These are phyloP conservation scores for Chinchilla lanigera DNA, from an alignment of 2,113 vertebrate species.

Conservation along the genomic window DNA sequence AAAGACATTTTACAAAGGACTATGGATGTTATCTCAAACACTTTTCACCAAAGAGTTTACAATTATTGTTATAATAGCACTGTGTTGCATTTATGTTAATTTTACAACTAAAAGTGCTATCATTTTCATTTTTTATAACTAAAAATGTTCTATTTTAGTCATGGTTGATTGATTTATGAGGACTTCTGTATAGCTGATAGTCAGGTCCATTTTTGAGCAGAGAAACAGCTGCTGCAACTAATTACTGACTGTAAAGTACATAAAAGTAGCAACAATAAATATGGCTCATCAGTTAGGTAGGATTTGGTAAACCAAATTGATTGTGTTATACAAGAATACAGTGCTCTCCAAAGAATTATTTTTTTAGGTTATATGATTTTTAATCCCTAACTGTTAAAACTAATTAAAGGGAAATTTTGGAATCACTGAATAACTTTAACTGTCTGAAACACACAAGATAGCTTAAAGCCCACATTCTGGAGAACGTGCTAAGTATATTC, in stretches of 20 bases:
- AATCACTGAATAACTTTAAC: background rate
- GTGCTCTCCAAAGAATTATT: background rate
- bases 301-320: background rate
- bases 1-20: background rate
- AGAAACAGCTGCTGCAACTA: background rate
- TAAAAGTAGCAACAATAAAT: background rate
- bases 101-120: background rate
- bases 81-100: background rate
- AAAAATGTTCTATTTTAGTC: background rate
- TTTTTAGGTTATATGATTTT: background rate
- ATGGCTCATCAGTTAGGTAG: background rate
- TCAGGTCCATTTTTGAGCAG: background rate
- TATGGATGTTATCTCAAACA: background rate
- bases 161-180: background rate
- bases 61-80: background rate
- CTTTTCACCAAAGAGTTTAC: background rate
- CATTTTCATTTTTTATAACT: slow-evolving; percentile 24
- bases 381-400: slow-evolving; percentile 2
- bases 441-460: slow-evolving; percentile 1
- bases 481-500: slow-evolving; percentile 59
- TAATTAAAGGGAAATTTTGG: background rate
- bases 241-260: background rate
- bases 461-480: background rate
- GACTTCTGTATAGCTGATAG: background rate
- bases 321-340: background rate